A percentile compares a stretch with the other conserved stretches of the same genome.
Evolutionary conservation across 2,888 invertebrate species (phyloP).

Genomic region (Hololepta plana): DNA sequence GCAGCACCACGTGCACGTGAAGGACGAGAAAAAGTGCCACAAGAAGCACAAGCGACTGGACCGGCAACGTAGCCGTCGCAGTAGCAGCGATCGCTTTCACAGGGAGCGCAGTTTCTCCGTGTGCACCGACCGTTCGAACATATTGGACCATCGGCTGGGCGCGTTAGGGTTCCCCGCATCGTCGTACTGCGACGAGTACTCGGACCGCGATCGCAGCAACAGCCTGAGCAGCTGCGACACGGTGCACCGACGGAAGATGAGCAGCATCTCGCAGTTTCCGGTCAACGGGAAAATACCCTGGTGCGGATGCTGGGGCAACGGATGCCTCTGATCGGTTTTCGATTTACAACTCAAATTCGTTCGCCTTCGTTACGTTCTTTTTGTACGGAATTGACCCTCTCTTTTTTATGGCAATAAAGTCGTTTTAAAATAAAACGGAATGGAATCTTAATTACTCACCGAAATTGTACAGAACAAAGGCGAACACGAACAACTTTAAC

Average conservation of each 20-base stretch:
- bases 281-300: conserved; percentile 53
- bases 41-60: conserved; percentile 23
- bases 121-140: conserved; percentile 25
- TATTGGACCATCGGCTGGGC: conserved; percentile 15
- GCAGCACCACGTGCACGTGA: conserved; percentile 22
- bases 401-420: no score
- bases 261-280: conserved; percentile 40
- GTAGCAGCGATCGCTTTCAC: conserved; percentile 17
- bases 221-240: conserved; percentile 44
- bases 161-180: conserved; percentile 12
- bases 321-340: conserved; percentile 51
- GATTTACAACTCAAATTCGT: no score
- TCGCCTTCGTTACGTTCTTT: not conserved
- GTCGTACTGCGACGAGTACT: conserved; percentile 24
- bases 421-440: no score
- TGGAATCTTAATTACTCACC: no score
- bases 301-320: conserved; percentile 76
- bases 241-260: conserved; percentile 42
- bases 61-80: no score
- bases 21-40: conserved; percentile 20
- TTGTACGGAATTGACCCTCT: no score
- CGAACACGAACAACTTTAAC: no score
- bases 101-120: conserved; percentile 24
- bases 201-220: conserved; percentile 47
- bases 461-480: no score